Conservation (phyloP, 1,140 invertebrate genomes). For the Drosophila seguyi region DNA sequence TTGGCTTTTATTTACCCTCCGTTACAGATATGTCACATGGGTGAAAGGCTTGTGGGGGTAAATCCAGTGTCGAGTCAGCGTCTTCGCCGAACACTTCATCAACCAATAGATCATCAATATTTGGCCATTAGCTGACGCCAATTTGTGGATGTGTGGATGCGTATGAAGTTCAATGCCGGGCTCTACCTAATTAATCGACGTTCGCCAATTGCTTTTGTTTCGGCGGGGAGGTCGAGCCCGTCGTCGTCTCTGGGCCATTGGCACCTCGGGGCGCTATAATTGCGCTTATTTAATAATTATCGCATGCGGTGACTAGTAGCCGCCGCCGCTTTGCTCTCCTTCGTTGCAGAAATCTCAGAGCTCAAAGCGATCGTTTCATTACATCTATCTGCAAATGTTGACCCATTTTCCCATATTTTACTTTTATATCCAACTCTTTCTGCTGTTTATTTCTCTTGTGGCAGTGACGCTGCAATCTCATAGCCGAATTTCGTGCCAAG, state of each 20-base stretch:
- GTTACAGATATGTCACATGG: conserved; percentile 23
- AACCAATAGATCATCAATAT: conserved; percentile 47
- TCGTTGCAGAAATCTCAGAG: conserved; percentile 19
- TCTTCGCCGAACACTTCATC: conserved; percentile 8
- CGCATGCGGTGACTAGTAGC: conserved; percentile 38
- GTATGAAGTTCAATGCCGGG: conserved; percentile 69
- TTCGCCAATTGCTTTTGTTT: conserved; percentile 42
- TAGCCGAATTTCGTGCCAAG: conserved; percentile 21
- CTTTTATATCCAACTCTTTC: conserved; percentile 8
- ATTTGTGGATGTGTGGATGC: conserved; percentile 42
- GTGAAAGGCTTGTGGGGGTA: not conserved
- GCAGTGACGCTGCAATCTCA: conserved; percentile 42
- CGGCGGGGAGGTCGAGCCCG: conserved; percentile 28
- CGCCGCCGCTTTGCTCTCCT: conserved; percentile 20
- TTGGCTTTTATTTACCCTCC: not conserved
- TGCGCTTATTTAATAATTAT: conserved; percentile 76
- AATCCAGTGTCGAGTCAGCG: conserved; percentile 17
- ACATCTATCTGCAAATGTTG: conserved; percentile 44
- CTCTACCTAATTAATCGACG: conserved; percentile 66
- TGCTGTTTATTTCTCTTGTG: not conserved
- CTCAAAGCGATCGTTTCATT: conserved; percentile 57
- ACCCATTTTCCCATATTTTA: conserved; percentile 43
- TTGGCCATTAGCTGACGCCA: conserved; percentile 50
- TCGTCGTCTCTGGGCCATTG: conserved; percentile 36
- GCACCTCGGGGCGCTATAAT: conserved; percentile 50